Evolutionary conservation across 2,888 invertebrate genomes (phyloP).

Genomic region (Pollenia angustigena): DNA sequence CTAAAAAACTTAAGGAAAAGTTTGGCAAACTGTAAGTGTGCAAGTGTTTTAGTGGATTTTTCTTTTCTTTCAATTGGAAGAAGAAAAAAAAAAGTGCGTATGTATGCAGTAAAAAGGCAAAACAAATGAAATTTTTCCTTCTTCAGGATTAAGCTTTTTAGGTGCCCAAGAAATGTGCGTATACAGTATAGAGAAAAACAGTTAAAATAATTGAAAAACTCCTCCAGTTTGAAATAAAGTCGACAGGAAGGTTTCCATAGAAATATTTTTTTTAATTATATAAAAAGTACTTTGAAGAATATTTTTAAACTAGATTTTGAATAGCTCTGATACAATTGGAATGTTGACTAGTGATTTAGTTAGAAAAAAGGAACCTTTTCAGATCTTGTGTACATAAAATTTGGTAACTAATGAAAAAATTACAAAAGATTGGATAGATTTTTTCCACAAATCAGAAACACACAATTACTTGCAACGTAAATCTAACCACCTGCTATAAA

Average conservation of each 20-base stretch:
- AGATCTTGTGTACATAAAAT: too few relatives aligned
- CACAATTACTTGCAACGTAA: too few relatives aligned
- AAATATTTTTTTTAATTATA: background rate
- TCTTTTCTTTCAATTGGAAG: background rate
- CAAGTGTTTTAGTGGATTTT: background rate
- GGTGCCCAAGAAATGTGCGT: background rate
- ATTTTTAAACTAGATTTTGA: too few relatives aligned
- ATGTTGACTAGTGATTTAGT: too few relatives aligned
- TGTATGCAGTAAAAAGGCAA: conserved; percentile 10
- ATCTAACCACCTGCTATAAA: too few relatives aligned
- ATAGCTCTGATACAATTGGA: too few relatives aligned
- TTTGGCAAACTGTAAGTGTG: background rate
- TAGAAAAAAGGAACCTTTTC: too few relatives aligned
- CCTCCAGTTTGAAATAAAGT: background rate
- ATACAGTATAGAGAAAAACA: background rate
- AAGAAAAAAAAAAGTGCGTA: background rate
- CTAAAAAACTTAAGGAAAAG: background rate
- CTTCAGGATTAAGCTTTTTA: background rate
- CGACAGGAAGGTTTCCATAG: background rate
- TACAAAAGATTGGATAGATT: too few relatives aligned
- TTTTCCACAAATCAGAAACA: too few relatives aligned
- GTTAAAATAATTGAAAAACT: background rate
- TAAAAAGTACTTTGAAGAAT: background rate
- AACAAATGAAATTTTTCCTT: background rate
- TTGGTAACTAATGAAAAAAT: too few relatives aligned